A percentile compares a stretch with the other conserved stretches of the same genome.
Evolutionary conservation across 1,140 invertebrate species (phyloP).

Genomic region (Saxidomus purpurata): DNA sequence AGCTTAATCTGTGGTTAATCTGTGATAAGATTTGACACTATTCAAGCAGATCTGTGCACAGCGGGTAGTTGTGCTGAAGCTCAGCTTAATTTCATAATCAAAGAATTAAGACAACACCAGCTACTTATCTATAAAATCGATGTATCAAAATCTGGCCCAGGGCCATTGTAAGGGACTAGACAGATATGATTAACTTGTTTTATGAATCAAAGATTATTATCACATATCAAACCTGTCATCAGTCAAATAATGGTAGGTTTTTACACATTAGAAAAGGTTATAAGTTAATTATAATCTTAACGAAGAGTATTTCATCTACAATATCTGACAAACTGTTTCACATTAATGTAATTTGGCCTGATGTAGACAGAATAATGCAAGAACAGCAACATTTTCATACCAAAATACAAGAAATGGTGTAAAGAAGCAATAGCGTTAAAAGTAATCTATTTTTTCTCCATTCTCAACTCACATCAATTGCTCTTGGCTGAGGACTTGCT

Average conservation of each 20-base stretch:
- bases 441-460: no score
- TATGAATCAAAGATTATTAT: constrained; percentile 14
- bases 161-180: background rate
- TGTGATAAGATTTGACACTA: constrained; percentile 24
- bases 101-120: constrained; percentile 9
- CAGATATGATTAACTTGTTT: background rate
- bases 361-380: no score
- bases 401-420: no score
- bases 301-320: background rate
- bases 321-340: no score
- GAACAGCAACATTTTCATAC: no score
- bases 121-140: background rate
- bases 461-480: no score
- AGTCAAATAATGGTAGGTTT: background rate
- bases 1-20: background rate
- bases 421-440: no score
- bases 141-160: background rate
- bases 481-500: no score
- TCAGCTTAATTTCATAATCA: constrained; percentile 3
- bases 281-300: background rate
- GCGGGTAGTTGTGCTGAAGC: background rate
- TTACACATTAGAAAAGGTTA: constrained; percentile 14
- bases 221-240: constrained; percentile 4
- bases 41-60: constrained; percentile 7
- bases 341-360: no score